phyloP scores from a whole-genome alignment of 2,113 vertebrate species.

The Melanerpes formicivorus region DNA sequence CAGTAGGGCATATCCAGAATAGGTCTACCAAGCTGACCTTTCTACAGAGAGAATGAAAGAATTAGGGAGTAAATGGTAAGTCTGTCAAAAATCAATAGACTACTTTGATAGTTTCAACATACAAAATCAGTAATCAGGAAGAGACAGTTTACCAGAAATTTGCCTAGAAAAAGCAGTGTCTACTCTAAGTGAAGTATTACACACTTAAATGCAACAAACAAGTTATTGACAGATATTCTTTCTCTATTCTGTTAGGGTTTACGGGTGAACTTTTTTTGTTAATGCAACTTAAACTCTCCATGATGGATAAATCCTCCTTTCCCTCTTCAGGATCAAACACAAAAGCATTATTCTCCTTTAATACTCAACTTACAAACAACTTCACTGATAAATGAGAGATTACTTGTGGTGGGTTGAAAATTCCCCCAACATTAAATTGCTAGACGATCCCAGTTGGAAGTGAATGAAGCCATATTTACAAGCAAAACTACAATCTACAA shows the following conservation, averaged over 20 bases:
- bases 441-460: too few species aligned
- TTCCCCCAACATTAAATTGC: too few species aligned
- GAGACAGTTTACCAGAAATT: background rate
- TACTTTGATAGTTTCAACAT: background rate
- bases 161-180: background rate
- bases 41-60: conserved; percentile 76
- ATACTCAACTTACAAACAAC: background rate
- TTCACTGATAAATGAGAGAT: background rate
- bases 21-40: conserved; percentile 95
- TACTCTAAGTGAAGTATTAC: fast-evolving
- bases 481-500: too few species aligned
- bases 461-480: too few species aligned
- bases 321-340: background rate
- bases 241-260: background rate
- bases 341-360: background rate
- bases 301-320: background rate
- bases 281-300: background rate
- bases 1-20: conserved; percentile 98
- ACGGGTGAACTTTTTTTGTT: background rate
- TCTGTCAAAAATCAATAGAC: background rate
- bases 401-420: background rate
- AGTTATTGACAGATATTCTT: background rate
- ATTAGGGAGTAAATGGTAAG: background rate
- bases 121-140: background rate
- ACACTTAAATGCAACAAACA: background rate